Conservation (phyloP, 2,113 vertebrate genomes). For the Pogonocichla stellata region DNA sequence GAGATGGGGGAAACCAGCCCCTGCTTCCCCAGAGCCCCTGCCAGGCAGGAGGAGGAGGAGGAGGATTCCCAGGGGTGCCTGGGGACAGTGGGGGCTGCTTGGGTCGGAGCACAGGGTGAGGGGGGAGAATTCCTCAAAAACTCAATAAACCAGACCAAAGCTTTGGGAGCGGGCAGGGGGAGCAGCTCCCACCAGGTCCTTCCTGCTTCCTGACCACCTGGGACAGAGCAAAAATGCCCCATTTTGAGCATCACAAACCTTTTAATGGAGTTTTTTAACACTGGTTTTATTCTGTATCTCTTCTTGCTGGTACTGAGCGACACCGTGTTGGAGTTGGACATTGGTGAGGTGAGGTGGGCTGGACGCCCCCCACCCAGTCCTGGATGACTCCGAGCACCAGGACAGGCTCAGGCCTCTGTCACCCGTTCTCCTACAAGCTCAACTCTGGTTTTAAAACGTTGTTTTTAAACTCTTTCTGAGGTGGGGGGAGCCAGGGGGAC, state of each 20-base stretch:
- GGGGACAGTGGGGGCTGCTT: background rate
- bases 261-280: conserved; percentile 22
- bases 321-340: background rate
- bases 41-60: background rate
- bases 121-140: background rate
- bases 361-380: background rate
- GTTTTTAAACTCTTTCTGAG: background rate
- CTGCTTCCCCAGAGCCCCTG: background rate
- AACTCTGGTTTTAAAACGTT: background rate
- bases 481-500: background rate
- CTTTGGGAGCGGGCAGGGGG: background rate
- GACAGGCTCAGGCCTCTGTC: background rate
- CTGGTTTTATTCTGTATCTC: background rate
- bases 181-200: background rate
- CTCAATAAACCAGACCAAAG: conserved; percentile 55
- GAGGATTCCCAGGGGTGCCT: background rate
- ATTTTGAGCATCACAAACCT: background rate
- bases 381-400: accelerated
- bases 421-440: background rate
- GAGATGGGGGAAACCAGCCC: background rate
- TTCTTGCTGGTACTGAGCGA: background rate
- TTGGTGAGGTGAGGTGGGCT: background rate
- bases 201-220: background rate
- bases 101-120: background rate
- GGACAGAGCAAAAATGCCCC: background rate